These are phyloP conservation scores for Orthochromis malagaraziensis DNA, from an alignment of 2,113 vertebrate species.

Conservation along the genomic window DNA sequence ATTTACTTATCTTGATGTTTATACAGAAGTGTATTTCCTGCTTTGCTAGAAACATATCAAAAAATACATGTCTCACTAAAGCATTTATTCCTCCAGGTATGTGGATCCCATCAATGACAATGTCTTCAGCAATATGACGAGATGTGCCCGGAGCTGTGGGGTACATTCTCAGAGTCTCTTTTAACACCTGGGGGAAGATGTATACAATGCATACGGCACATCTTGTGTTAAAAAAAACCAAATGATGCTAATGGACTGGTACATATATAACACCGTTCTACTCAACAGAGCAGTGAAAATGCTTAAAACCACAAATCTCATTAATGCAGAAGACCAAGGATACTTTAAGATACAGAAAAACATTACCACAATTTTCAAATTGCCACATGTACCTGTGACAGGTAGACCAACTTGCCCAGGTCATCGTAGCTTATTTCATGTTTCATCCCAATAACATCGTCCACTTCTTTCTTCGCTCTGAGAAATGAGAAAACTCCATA, in stretches of 20 bases:
- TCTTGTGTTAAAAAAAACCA: not conserved
- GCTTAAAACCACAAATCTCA: rapidly evolving
- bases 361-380: rapidly evolving
- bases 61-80: constrained; percentile 16
- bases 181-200: constrained; percentile 74
- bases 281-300: not conserved
- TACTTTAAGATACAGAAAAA: not conserved
- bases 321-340: not conserved
- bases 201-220: not conserved
- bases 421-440: constrained; percentile 81
- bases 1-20: not conserved
- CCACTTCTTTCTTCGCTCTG: constrained; percentile 81
- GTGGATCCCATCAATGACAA: constrained; percentile 64
- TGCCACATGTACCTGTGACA: constrained; percentile 78
- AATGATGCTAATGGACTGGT: not conserved
- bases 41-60: not conserved
- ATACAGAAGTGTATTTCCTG: not conserved
- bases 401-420: constrained; percentile 80
- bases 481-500: not conserved
- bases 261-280: not conserved
- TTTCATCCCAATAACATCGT: constrained; percentile 85
- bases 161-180: constrained; percentile 85
- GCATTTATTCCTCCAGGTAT: constrained; percentile 62
- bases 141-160: constrained; percentile 73
- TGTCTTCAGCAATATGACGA: constrained; percentile 72